A percentile compares a stretch with the other conserved stretches of the same genome.
phyloP scores from a whole-genome alignment of 2,888 invertebrate species.

The Oxytorus armatus region DNA sequence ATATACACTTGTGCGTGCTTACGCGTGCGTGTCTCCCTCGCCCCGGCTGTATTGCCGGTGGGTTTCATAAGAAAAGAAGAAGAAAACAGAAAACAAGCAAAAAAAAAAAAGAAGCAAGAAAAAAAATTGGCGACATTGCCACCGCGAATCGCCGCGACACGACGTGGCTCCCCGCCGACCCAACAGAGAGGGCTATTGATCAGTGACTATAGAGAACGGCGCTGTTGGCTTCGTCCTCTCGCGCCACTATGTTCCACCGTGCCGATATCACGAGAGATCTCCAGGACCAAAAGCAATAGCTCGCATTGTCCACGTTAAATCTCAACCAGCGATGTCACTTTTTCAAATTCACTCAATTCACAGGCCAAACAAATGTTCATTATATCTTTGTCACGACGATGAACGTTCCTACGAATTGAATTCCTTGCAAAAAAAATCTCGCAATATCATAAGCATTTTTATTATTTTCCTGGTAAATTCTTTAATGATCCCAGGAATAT shows the following conservation, averaged over 20 bases:
- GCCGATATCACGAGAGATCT: constrained; percentile 33
- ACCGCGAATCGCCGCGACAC: constrained; percentile 75
- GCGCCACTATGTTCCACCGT: constrained; percentile 28
- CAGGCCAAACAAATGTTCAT: constrained; percentile 16
- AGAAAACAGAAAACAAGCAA: constrained; percentile 3
- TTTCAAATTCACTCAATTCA: constrained; percentile 6
- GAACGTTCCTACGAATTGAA: background rate
- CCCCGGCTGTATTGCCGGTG: constrained; percentile 47
- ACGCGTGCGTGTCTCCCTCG: constrained; percentile 75
- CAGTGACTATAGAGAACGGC: constrained; percentile 71
- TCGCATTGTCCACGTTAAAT: constrained; percentile 22
- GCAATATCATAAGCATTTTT: too few relatives aligned
- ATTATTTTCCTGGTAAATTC: too few relatives aligned
- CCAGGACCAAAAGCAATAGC: constrained; percentile 14
- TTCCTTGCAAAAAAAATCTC: background rate
- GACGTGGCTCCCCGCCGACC: constrained; percentile 75
- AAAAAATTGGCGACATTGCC: constrained; percentile 79
- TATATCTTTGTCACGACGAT: constrained; percentile 7
- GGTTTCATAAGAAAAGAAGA: constrained; percentile 27
- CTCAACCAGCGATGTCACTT: constrained; percentile 17
- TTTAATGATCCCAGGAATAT: too few relatives aligned
- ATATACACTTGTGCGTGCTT: constrained; percentile 68
- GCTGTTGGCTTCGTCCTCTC: constrained; percentile 21
- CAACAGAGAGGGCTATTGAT: constrained; percentile 77
- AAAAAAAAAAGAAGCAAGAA: constrained; percentile 65